Conservation (phyloP, 2,113 vertebrate genomes). For the Chionodraco myersi region DNA sequence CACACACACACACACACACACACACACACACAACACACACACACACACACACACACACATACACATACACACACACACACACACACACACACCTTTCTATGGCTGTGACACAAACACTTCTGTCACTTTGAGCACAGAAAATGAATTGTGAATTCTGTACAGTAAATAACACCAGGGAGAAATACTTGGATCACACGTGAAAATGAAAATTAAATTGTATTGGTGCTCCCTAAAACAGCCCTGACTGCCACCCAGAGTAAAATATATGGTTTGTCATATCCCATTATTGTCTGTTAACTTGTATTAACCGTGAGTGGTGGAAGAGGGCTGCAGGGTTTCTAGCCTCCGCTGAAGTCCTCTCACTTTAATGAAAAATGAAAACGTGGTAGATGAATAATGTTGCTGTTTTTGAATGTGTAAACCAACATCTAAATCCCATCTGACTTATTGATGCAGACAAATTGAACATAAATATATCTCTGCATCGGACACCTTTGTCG, state of each 20-base stretch:
- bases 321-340: slow-evolving; percentile 43
- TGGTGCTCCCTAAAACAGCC: slow-evolving; percentile 25
- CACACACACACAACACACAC: neutral
- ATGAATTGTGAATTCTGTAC: slow-evolving; percentile 23
- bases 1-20: neutral
- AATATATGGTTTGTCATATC: slow-evolving; percentile 59
- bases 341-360: slow-evolving; percentile 13
- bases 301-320: slow-evolving; percentile 57
- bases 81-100: neutral
- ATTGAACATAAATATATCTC: no score
- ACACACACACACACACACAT: neutral
- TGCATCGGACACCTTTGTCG: no score
- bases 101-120: slow-evolving; percentile 19
- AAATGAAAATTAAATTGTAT: slow-evolving; percentile 48
- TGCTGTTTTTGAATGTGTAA: neutral
- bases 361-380: slow-evolving; percentile 24
- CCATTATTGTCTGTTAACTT: slow-evolving; percentile 63
- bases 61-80: slow-evolving; percentile 1
- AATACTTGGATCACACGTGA: slow-evolving; percentile 19
- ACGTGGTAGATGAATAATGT: slow-evolving; percentile 16
- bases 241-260: slow-evolving; percentile 39
- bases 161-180: slow-evolving; percentile 48
- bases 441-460: no score
- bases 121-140: slow-evolving; percentile 34
- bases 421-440: no score